Percentiles rank a stretch among this genome's conserved stretches.
phyloP scores from a whole-genome alignment of 64 coral and sea anemone species.

The Stylophora pistillata region DNA sequence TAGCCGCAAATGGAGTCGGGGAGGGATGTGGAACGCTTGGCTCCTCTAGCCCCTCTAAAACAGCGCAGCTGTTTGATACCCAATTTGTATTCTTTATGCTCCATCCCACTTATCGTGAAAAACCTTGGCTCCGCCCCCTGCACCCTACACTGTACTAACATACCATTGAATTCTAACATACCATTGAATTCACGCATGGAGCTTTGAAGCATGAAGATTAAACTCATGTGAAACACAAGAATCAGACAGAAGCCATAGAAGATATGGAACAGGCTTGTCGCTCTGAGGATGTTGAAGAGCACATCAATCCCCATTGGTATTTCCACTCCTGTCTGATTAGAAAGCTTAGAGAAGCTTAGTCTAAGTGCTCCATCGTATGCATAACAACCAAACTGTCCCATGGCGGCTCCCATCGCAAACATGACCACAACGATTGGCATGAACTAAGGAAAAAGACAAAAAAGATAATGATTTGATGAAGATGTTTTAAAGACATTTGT shows the following conservation, averaged over 20 bases:
- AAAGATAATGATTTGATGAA: not conserved
- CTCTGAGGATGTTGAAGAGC: slow-evolving; percentile 77
- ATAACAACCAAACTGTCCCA: slow-evolving; percentile 93
- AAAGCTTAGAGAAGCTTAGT: slow-evolving; percentile 56
- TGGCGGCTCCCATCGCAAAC: slow-evolving; percentile 82
- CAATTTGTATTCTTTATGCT: no score
- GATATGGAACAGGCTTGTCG: slow-evolving; percentile 83
- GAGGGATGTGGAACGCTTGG: no score
- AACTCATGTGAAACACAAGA: slow-evolving; percentile 78
- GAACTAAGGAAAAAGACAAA: slow-evolving; percentile 43
- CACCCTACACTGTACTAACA: no score
- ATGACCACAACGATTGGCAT: slow-evolving; percentile 63
- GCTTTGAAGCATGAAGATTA: slow-evolving; percentile 93
- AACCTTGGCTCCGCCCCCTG: no score
- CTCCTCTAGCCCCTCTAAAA: no score
- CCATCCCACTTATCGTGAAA: no score
- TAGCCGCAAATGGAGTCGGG: no score
- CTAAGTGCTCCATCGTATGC: slow-evolving; percentile 68
- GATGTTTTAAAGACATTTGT: not conserved
- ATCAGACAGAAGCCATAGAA: slow-evolving; percentile 83
- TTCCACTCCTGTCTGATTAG: slow-evolving; percentile 17
- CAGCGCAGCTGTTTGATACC: no score
- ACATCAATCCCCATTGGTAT: slow-evolving; percentile 66
- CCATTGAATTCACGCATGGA: slow-evolving; percentile 90
- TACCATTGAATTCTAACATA: slow-evolving; percentile 29